Base-by-base conservation (phyloP, 2,888 invertebrate species). In the Plemyria rubiginata region DNA sequence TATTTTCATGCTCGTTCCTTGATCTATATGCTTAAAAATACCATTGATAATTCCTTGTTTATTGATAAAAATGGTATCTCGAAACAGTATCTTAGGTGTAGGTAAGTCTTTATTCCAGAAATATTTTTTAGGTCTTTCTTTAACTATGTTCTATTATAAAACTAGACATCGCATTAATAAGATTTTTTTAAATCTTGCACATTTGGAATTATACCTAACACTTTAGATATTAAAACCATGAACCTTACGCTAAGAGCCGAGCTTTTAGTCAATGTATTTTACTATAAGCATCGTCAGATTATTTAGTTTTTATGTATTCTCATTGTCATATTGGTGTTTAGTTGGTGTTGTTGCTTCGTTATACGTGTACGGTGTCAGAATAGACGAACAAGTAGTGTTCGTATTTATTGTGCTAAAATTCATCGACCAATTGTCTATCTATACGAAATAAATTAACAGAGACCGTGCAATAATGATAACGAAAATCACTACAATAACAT, bases 301-400 rank as follows among this genome's bases (percentile, higher is more conserved):
- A 51, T 61, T 57, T 58, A 65, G 55, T 49, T 52, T 63, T 46
- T 55, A 60, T 63, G 51, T 71, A 69, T 71, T 78, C 74, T 77
- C 81, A 72, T 90, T 43, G 13, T 43, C 43, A 43, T 7, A 43
- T 43, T 76, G 83, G 79, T 90, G 90, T 90, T 91, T 88, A 91
- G 90, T 92, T 89, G 87, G 82, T 90, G 91, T 90, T 88, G 89
- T 90, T 76, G 89, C 90, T 90, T 89, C 78, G 76, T 80, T 78
- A 81, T 70, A 70, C 65, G 64, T 84, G 81, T 85, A 77, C 78
- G 74, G 79, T 86, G 83, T 86, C 84, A 74, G 76, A 79, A 75
- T 90, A 88, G 85, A 78, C 81, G 81, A 79, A 74, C 82, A 80
- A 79, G 74, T 87, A 87, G 88, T 84, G 79, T 81, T 80, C 78